Conservation (phyloP, 2,888 invertebrate species). For the Eristalinus aeneus region DNA sequence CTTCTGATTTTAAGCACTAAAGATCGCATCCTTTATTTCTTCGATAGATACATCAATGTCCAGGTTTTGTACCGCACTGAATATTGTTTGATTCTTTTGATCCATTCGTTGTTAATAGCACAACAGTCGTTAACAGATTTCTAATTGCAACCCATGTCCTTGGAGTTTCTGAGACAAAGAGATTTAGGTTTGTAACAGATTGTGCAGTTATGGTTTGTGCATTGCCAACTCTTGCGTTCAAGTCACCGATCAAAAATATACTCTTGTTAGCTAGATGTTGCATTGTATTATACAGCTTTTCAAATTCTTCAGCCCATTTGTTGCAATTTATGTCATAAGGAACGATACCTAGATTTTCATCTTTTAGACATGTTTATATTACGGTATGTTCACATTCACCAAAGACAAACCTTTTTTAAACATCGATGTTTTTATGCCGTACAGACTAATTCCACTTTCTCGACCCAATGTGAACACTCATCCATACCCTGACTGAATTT, state of each 20-base stretch:
- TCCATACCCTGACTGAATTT: too few relatives aligned
- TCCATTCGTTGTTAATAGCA: slow-evolving; percentile 1
- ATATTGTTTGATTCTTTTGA: not conserved
- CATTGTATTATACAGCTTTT: too few relatives aligned
- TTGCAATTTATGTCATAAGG: not conserved
- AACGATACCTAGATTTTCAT: not conserved
- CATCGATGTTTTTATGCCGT: not conserved
- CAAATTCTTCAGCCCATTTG: not conserved
- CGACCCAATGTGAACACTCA: too few relatives aligned
- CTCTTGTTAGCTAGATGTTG: not conserved
- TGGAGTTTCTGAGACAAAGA: not conserved
- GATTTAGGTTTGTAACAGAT: not conserved
- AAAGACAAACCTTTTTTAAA: too few relatives aligned
- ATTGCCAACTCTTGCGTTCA: not conserved
- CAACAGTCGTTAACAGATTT: not conserved
- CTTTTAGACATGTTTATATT: too few relatives aligned
- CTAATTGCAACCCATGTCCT: not conserved
- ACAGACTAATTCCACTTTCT: not conserved
- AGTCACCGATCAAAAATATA: not conserved
- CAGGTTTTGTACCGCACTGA: not conserved
- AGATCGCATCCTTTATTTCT: not conserved
- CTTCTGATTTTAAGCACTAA: not conserved
- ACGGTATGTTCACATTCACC: too few relatives aligned
- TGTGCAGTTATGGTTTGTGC: slow-evolving; percentile 1
- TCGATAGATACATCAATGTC: not conserved